phyloP scores from a whole-genome alignment of 2,797 vertebrate genomes.

The Sebastes matsubarae region DNA sequence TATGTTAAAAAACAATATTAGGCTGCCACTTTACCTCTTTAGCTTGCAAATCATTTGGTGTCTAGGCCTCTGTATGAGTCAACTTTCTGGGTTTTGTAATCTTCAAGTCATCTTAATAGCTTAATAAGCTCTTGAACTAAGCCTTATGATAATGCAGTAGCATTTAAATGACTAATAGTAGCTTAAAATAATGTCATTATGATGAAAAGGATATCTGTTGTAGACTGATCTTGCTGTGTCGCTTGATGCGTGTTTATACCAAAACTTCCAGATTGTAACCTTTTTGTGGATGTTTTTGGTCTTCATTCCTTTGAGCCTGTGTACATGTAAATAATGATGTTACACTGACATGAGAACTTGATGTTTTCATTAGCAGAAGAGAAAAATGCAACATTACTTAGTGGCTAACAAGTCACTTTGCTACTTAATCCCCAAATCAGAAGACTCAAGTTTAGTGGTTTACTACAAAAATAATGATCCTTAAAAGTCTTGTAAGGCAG shows the following conservation, averaged over 20 bases:
- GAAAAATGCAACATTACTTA: not conserved
- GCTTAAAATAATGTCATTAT: slow-evolving; percentile 19
- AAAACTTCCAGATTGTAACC: slow-evolving; percentile 22
- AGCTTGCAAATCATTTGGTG: not conserved
- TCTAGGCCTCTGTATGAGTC: not conserved
- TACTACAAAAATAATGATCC: too few relatives aligned
- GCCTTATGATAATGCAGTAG: slow-evolving; percentile 4
- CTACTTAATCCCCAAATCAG: not conserved
- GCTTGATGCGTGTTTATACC: slow-evolving; percentile 36
- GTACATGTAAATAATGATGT: slow-evolving; percentile 42
- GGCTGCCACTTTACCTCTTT: not conserved
- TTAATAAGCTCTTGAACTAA: not conserved
- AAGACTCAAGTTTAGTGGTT: too few relatives aligned
- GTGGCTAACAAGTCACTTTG: not conserved
- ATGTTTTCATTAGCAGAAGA: not conserved
- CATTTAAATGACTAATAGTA: slow-evolving; percentile 5
- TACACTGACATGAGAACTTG: not conserved
- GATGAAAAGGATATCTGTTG: slow-evolving; percentile 23
- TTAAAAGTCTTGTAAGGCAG: not conserved
- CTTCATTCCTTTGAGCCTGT: slow-evolving; percentile 24
- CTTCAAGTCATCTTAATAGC: slow-evolving; percentile 13
- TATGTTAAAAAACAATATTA: not conserved
- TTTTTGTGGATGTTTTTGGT: slow-evolving; percentile 29
- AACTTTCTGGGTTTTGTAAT: not conserved
- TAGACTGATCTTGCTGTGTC: slow-evolving; percentile 25